Evolutionary conservation across 1,140 invertebrate species (phyloP), one percentile per base, ranked within the genome.

Genomic region (Harpegnathos saltator): DNA sequence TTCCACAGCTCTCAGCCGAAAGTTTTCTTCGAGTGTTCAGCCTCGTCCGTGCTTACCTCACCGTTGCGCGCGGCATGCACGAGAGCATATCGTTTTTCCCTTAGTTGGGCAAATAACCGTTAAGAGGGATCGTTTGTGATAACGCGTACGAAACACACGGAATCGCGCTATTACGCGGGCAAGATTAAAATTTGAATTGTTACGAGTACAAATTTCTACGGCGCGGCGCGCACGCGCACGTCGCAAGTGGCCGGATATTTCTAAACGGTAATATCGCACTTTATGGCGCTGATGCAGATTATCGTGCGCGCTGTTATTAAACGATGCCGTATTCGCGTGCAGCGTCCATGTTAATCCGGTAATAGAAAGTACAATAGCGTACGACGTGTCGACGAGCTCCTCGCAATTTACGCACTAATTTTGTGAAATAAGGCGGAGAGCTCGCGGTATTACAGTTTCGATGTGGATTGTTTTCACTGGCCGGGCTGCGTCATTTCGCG

Each of bases 131-230:
- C 26, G 63, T 75, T 78, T 56, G 75, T 73, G 81, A 83, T 83
- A 72, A n/a, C n/a, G 72, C 29, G n/a, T 62, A 74, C 19, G 74
- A 77, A 84, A 89, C 66, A 78, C 74, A 71, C 58, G 86, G 68
- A 84, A 84, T 87, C 62, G 80, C 82, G 69, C 78, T 78, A 73
- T 74, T 81, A 85, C 58, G 29, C 68, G 86, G 15, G 38, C 44
- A 80, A 90, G 85, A 90, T 87, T 90, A 90, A 90, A 90, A 88
- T 89, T 90, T 85, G 82, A 90, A 89, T 90, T 85, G 87, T 85
- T 77, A 75, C 80, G 19, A 56, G 15, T 71, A 73, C 78, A 83
- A 83, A 75, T 86, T 63, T 86, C 75, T 33, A 24, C 33, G 44
- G 48, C 54, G 50, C n/a, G 33, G 19, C 26, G 12, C 61, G n/a